A percentile compares a stretch with the other conserved stretches of the same genome.
phyloP scores from a whole-genome alignment of 2,888 invertebrate species.

The Nasonia oneida region DNA sequence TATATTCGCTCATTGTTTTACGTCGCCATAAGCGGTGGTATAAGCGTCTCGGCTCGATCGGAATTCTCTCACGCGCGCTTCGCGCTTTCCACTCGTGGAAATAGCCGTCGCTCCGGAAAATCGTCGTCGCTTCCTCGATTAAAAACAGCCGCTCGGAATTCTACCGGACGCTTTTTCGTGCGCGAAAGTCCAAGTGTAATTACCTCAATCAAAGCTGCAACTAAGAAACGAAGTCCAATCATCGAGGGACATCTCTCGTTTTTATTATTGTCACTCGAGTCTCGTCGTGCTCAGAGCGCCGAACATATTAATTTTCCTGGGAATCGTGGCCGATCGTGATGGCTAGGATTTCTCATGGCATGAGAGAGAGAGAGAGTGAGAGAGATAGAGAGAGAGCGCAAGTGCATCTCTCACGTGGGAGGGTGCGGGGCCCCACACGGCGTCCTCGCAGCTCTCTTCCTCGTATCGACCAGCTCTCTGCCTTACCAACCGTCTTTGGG shows the following conservation, averaged over 20 bases:
- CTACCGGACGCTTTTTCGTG: neutral
- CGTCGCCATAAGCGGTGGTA: conserved; percentile 36
- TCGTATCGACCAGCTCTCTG: conserved; percentile 50
- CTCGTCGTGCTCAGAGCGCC: neutral
- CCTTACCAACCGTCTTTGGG: conserved; percentile 57
- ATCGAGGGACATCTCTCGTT: neutral
- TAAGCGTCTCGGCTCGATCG: conserved; percentile 54
- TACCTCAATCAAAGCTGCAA: neutral
- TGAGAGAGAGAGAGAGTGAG: no score
- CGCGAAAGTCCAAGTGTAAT: neutral
- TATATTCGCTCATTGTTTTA: conserved; percentile 27
- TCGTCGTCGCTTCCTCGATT: conserved; percentile 43
- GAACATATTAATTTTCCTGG: conserved; percentile 60
- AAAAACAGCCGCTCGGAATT: conserved; percentile 52
- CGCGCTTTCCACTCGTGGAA: conserved; percentile 73
- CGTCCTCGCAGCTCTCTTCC: conserved; percentile 52
- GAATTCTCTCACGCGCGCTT: conserved; percentile 70
- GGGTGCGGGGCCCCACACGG: conserved; percentile 69
- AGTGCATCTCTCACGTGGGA: conserved; percentile 35
- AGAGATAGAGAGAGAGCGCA: neutral
- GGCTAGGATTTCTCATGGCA: conserved; percentile 39
- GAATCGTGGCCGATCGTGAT: conserved; percentile 56
- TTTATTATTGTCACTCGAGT: conserved; percentile 43
- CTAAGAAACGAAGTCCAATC: neutral
- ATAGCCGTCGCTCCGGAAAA: conserved; percentile 68